Evolutionary conservation across 2,113 vertebrate genomes (phyloP), one percentile per base, ranked within the genome.

Genomic region (Daphoenositta chrysoptera): DNA sequence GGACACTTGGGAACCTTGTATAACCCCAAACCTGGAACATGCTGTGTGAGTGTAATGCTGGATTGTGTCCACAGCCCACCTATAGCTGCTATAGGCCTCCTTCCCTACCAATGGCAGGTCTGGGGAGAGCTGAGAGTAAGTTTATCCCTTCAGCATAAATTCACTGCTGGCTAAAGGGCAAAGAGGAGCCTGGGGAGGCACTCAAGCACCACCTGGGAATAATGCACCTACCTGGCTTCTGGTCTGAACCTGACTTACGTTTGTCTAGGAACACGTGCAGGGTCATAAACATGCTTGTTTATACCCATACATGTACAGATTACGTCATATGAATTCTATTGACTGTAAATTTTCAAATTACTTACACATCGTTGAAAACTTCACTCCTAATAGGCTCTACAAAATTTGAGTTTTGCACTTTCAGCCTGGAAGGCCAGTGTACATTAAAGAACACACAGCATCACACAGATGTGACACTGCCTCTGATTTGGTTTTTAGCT

Each of bases 221-320:
- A 14, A 19, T 7, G 18, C 39, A 40, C 17, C 61, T 22, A 5
- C 48, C 28, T n/a, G 77, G 11, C 45, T 89, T 69, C 68, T 75
- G 58, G 5, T 15, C 75, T 90, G 57, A 66, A 31, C 31, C 30
- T 39, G 61, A 15, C 31, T 83, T 57, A 11, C 8, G 27, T 42
- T 57, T 89, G 50, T 73, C 35, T 1, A 1, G 22, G 14, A n/a
- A 0, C 1, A 33, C 0, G 0, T 35, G 42, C 35, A 56, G 40
- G 12, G 61, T 39, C 4, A 1, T 50, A 64, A 66, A 60, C 6
- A 7, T 35, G 31, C 26, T 40, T 83, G 26, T 53, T 93, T 66
- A 27, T 5, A 50, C 7, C 39, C 10, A 5, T 57, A 26, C 20
- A 10, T 3, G 26, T 18, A 33, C 15, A 23, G 42, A 30, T 90